Percentiles rank a stretch among this genome's conserved stretches.
Evolutionary conservation across 2,888 invertebrate genomes (phyloP).

Genomic region (Coronaproctus castanopsis): DNA sequence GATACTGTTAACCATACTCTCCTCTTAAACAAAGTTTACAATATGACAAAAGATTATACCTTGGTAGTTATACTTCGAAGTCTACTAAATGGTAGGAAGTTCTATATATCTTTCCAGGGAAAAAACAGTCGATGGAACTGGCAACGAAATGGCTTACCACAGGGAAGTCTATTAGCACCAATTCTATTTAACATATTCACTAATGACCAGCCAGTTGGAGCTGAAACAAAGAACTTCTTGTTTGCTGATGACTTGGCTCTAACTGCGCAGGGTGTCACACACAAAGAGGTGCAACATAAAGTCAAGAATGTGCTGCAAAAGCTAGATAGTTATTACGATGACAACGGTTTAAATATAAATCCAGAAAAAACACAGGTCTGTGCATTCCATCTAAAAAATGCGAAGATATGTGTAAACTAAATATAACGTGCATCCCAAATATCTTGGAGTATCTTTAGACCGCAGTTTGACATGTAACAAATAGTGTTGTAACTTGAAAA

Average conservation of each 20-base stretch:
- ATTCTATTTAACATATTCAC: not conserved
- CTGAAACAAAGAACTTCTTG: no score
- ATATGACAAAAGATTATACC: not conserved
- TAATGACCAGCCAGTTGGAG: not conserved
- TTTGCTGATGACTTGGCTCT: not conserved
- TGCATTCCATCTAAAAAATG: not conserved
- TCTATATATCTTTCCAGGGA: not conserved
- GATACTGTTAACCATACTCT: not conserved
- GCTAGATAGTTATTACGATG: not conserved
- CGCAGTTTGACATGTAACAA: not conserved
- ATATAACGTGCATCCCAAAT: not conserved
- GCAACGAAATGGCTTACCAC: not conserved
- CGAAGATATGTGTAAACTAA: not conserved
- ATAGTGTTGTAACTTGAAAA: not conserved
- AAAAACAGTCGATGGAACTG: not conserved
- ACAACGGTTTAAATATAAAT: not conserved
- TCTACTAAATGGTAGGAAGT: not conserved
- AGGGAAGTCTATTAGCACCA: not conserved
- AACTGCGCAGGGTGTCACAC: not conserved
- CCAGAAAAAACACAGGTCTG: not conserved
- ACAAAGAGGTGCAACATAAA: not conserved
- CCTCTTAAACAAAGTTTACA: no score
- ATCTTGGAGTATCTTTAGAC: not conserved
- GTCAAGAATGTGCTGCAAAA: not conserved
- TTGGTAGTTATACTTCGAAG: not conserved